A percentile compares a stretch with the other conserved stretches of the same genome.
phyloP scores from a whole-genome alignment of 2,888 invertebrate species.

The Charanyca ferruginea region DNA sequence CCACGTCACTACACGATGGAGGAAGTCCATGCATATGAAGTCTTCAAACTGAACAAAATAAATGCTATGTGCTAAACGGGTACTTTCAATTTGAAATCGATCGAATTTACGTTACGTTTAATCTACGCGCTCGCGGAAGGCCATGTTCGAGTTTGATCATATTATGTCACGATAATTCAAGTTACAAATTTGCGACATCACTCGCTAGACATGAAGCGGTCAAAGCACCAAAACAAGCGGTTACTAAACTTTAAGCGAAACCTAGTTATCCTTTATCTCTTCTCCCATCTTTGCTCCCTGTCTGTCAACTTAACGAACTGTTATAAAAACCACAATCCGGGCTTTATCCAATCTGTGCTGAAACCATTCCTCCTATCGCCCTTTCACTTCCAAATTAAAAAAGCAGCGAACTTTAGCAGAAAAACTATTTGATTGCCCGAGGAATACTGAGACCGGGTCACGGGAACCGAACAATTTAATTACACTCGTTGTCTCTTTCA shows the following conservation, averaged over 20 bases:
- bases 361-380: slow-evolving; percentile 65
- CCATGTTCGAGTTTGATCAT: no score
- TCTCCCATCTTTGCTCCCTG: slow-evolving; percentile 15
- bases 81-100: no score
- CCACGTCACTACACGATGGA: no score
- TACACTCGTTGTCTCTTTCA: slow-evolving; percentile 80
- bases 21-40: no score
- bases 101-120: no score
- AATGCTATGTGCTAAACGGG: no score
- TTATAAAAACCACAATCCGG: slow-evolving; percentile 57
- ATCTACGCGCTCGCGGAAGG: no score
- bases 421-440: slow-evolving; percentile 81
- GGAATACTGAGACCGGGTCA: slow-evolving; percentile 73
- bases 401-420: slow-evolving; percentile 74
- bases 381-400: slow-evolving; percentile 72
- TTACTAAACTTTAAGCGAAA: neutral
- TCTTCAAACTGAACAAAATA: no score
- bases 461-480: slow-evolving; percentile 85
- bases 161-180: neutral
- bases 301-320: slow-evolving; percentile 50
- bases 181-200: neutral
- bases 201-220: neutral
- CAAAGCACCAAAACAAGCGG: slow-evolving; percentile 3
- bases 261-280: slow-evolving; percentile 15
- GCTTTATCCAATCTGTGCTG: slow-evolving; percentile 62